Conservation (phyloP, 2,888 invertebrate genomes). For the Rhyacophila evoluta region DNA sequence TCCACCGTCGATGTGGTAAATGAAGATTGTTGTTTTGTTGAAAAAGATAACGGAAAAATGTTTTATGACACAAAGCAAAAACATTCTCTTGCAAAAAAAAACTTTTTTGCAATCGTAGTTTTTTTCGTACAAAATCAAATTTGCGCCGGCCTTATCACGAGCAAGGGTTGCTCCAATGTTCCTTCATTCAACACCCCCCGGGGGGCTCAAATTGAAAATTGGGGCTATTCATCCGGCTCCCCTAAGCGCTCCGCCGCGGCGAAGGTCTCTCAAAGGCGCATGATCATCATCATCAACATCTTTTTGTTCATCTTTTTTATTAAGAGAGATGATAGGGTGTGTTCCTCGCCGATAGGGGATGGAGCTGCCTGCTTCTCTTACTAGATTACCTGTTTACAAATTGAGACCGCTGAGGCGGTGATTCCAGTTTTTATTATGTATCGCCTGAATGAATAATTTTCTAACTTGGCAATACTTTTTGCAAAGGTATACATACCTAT, state of each 20-base stretch:
- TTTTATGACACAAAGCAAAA: no score
- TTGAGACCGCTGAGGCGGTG: background rate
- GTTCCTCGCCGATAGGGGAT: slow-evolving; percentile 8
- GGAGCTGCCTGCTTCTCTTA: background rate
- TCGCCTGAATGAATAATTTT: background rate
- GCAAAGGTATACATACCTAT: no score
- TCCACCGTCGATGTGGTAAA: no score
- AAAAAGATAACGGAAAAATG: no score
- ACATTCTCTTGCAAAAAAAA: background rate
- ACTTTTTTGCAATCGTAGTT: background rate
- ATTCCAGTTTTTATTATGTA: background rate
- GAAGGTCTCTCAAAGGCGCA: slow-evolving; percentile 45
- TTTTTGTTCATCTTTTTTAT: slow-evolving; percentile 36
- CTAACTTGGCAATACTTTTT: no score
- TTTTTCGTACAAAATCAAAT: background rate
- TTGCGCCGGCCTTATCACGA: background rate
- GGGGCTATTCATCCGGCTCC: slow-evolving; percentile 48
- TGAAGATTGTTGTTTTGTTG: no score
- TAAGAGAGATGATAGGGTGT: slow-evolving; percentile 15
- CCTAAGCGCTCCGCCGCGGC: slow-evolving; percentile 34
- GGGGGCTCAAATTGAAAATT: slow-evolving; percentile 50
- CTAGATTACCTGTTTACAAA: slow-evolving; percentile 33
- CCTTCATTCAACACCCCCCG: slow-evolving; percentile 29
- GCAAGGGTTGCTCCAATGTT: slow-evolving; percentile 8
- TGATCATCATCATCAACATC: slow-evolving; percentile 35